Percentiles rank a stretch among this genome's conserved stretches.
These are phyloP conservation scores for Eupristina koningsbergeri DNA, from an alignment of 1,140 invertebrate species.

Conservation along the genomic window DNA sequence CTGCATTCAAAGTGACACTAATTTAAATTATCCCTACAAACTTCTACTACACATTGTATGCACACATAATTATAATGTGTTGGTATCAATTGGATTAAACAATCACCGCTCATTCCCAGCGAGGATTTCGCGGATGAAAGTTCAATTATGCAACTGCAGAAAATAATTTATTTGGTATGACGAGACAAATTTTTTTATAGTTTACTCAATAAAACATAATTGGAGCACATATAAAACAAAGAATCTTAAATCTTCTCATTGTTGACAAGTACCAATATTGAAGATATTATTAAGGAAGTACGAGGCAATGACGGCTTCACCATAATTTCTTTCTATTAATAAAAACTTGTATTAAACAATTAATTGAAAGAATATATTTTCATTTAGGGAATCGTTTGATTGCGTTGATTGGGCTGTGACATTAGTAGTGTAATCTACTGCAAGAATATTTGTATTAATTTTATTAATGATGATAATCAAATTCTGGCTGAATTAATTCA, in stretches of 20 bases:
- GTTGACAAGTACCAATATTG: background rate
- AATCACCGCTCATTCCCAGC: background rate
- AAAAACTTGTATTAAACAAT: background rate
- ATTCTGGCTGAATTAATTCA: background rate
- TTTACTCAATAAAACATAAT: too few relatives aligned
- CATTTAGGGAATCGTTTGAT: background rate
- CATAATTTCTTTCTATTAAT: background rate
- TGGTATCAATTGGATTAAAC: background rate
- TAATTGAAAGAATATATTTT: background rate
- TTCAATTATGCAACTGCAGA: too few relatives aligned
- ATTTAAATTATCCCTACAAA: background rate
- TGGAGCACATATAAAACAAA: too few relatives aligned
- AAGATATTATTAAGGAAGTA: background rate
- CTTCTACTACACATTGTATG: background rate
- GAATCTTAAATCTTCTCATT: too few relatives aligned
- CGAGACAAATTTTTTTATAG: background rate
- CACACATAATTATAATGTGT: background rate
- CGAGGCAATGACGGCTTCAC: background rate
- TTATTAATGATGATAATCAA: background rate
- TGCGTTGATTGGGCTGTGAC: background rate
- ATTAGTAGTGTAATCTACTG: background rate
- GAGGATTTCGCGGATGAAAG: too few relatives aligned
- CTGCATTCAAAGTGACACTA: background rate
- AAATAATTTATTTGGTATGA: background rate
- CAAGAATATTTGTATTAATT: background rate